Conservation (phyloP, 2,113 vertebrate species). For the Catharus fuscescens region DNA sequence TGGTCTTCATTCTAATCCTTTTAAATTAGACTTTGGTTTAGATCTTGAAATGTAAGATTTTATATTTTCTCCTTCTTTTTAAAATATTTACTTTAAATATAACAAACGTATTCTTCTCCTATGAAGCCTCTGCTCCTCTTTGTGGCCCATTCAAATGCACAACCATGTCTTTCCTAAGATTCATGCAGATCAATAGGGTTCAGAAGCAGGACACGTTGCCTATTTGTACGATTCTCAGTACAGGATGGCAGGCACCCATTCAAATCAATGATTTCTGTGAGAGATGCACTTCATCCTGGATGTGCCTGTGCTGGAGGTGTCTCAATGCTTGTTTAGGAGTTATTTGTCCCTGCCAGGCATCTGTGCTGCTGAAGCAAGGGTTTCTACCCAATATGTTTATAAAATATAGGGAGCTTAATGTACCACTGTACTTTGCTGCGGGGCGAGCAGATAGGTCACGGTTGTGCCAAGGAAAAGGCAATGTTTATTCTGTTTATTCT, state of each 20-base stretch:
- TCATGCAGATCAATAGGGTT: constrained; percentile 1
- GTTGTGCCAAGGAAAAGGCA: rapidly evolving
- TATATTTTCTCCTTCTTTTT: background rate
- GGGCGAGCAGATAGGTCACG: background rate
- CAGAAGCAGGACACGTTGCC: background rate
- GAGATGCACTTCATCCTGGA: background rate
- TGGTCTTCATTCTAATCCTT: background rate
- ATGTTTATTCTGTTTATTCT: background rate
- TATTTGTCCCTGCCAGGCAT: background rate
- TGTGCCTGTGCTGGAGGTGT: background rate
- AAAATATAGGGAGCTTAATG: background rate
- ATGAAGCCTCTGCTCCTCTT: background rate
- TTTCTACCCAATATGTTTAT: background rate
- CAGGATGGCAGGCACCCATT: background rate
- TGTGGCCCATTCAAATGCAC: background rate
- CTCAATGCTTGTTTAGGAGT: background rate
- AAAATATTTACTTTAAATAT: background rate
- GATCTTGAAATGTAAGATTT: background rate
- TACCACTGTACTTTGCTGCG: background rate
- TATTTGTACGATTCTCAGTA: background rate
- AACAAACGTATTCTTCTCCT: background rate
- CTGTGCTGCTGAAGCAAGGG: background rate
- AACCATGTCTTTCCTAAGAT: background rate
- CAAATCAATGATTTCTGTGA: background rate
- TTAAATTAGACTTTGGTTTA: background rate